Percentiles rank a stretch among this genome's conserved stretches.
These are phyloP conservation scores for Helobdella robusta DNA, from an alignment of 2,888 invertebrate species.

Conservation along the genomic window DNA sequence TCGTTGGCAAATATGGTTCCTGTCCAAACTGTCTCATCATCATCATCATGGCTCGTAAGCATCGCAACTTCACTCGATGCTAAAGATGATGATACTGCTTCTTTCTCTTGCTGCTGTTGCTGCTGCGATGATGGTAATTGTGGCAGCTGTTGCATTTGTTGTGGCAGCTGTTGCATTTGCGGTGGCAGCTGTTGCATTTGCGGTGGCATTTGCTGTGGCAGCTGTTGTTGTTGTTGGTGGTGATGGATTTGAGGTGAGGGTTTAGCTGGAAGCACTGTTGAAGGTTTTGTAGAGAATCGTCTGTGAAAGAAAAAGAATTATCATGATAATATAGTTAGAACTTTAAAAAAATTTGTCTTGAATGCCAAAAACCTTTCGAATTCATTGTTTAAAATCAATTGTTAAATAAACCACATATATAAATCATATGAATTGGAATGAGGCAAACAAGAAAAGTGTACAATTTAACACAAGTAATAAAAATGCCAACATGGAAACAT, in stretches of 20 bases:
- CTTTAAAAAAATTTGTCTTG: not conserved
- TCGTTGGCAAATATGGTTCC: constrained; percentile 83
- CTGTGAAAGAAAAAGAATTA: not conserved
- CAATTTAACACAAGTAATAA: not conserved
- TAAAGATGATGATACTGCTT: no score
- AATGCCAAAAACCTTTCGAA: no score
- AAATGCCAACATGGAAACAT: not conserved
- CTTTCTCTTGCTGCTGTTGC: no score
- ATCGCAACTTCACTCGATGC: no score
- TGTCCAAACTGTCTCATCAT: constrained; percentile 59
- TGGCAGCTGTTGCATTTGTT: not conserved
- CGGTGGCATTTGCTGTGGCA: not conserved
- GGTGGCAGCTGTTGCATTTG: not conserved
- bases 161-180: not conserved
- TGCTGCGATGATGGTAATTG: no score
- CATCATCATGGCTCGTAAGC: not conserved
- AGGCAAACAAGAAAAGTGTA: not conserved
- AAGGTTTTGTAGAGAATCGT: not conserved
- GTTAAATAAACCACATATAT: not conserved
- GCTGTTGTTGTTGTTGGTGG: constrained; percentile 4
- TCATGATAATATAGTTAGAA: not conserved
- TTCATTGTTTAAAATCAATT: no score
- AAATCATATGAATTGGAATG: not conserved
- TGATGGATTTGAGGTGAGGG: not conserved
- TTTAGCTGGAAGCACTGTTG: not conserved